phyloP scores from a whole-genome alignment of 2,113 vertebrate species.

The Pollimyrus isidori region DNA sequence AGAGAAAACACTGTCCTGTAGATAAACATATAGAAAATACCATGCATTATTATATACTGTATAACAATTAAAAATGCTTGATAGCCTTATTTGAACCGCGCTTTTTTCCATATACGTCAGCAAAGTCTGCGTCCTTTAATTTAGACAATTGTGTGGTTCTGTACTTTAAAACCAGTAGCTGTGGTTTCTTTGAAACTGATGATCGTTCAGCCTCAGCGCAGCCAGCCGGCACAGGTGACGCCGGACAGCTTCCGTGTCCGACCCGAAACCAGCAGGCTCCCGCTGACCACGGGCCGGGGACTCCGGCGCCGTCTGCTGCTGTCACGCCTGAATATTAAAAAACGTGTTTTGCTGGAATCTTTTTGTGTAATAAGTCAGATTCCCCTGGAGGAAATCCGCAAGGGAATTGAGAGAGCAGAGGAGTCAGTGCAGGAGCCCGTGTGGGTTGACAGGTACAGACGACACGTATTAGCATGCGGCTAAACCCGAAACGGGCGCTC shows the following conservation, averaged over 20 bases:
- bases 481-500: neutral
- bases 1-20: neutral
- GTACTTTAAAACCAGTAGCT: neutral
- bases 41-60: neutral
- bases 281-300: neutral
- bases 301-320: neutral
- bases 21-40: neutral
- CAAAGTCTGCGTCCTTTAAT: neutral
- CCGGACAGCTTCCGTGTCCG: neutral
- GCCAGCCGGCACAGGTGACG: neutral
- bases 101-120: neutral
- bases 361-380: constrained; percentile 6
- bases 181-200: neutral
- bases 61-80: neutral
- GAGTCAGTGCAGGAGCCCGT: neutral
- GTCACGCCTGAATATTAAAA: neutral
- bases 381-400: neutral
- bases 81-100: neutral
- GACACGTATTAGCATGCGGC: neutral
- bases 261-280: neutral
- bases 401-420: neutral
- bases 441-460: neutral
- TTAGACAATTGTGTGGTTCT: neutral
- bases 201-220: neutral
- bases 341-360: neutral